Conservation (phyloP, 2,888 invertebrate genomes). For the Ptilodon capucinus region DNA sequence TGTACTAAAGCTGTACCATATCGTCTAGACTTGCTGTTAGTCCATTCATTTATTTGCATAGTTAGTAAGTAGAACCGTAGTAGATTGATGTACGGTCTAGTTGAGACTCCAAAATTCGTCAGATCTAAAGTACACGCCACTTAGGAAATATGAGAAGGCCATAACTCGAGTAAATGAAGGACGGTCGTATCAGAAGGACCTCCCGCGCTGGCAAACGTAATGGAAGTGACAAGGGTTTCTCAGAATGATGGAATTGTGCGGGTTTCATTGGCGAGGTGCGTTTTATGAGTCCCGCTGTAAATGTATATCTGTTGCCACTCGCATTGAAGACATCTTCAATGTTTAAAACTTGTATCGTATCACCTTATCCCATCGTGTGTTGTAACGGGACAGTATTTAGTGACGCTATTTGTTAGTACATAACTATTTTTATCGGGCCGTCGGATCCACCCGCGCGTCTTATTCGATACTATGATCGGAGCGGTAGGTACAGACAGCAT, state of each 20-base stretch:
- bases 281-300: constrained; percentile 62
- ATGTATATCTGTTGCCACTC: constrained; percentile 60
- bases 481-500: no score
- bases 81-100: constrained; percentile 31
- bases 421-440: no score
- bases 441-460: no score
- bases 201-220: constrained; percentile 65
- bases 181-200: constrained; percentile 63
- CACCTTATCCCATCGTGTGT: no score
- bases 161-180: constrained; percentile 75
- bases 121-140: constrained; percentile 58
- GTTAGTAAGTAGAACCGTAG: constrained; percentile 16
- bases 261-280: constrained; percentile 59
- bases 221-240: constrained; percentile 78
- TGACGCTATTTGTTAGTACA: no score
- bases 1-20: constrained; percentile 15
- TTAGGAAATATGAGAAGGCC: constrained; percentile 71
- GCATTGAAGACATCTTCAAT: constrained; percentile 48
- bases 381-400: no score
- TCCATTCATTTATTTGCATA: constrained; percentile 20
- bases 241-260: constrained; percentile 73
- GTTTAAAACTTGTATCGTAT: constrained; percentile 26
- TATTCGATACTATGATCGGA: no score
- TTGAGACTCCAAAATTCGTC: constrained; percentile 44
- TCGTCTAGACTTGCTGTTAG: constrained; percentile 4